Conservation (phyloP, 2,888 invertebrate species). For the Mimas tiliae region DNA sequence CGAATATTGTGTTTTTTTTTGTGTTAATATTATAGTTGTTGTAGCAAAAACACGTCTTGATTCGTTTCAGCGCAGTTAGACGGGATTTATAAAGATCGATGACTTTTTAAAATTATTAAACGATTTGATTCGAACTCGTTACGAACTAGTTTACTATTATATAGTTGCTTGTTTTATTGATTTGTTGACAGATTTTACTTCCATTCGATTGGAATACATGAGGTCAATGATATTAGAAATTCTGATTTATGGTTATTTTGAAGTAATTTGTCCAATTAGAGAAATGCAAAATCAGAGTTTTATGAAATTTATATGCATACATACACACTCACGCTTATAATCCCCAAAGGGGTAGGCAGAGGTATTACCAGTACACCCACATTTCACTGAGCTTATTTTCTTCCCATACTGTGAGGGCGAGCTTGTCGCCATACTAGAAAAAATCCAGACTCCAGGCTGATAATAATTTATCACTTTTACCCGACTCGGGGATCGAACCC, state of each 20-base stretch:
- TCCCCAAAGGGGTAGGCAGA: no score
- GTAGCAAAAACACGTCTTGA: constrained; percentile 1
- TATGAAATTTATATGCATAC: no score
- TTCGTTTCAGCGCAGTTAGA: not conserved
- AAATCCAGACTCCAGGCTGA: no score
- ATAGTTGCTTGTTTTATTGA: not conserved
- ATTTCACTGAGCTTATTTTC: no score
- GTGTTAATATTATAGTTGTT: constrained; percentile 18
- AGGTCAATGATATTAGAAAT: constrained; percentile 8
- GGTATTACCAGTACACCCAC: no score
- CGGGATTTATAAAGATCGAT: constrained; percentile 1
- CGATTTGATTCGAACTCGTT: not conserved
- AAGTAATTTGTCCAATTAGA: no score
- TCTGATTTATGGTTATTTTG: not conserved
- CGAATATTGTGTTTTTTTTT: constrained; percentile 13
- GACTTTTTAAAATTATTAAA: not conserved
- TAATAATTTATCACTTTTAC: no score
- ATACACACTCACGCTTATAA: no score
- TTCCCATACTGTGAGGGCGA: no score
- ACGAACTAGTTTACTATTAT: not conserved
- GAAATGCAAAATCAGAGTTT: no score
- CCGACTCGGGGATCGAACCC: no score
- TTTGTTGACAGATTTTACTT: not conserved
- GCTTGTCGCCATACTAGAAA: no score
- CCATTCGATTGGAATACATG: not conserved